These are phyloP conservation scores for Eupeodes latifasciatus DNA, from an alignment of 2,888 invertebrate genomes.

Conservation along the genomic window DNA sequence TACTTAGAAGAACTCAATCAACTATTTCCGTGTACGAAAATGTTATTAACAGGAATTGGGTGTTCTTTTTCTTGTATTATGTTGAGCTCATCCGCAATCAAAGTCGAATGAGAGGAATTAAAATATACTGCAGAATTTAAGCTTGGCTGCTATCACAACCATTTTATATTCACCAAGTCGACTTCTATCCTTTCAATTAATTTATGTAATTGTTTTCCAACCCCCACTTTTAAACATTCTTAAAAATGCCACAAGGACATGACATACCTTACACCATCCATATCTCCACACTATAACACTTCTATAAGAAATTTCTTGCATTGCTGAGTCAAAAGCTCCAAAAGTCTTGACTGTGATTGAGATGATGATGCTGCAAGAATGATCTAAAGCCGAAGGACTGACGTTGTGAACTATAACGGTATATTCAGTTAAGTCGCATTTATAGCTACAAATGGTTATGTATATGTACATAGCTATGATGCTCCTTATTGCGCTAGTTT, in stretches of 20 bases:
- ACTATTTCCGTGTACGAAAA: no score
- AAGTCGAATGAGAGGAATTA: background rate
- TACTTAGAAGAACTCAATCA: no score
- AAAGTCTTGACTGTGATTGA: constrained; percentile 51
- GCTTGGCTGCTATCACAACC: background rate
- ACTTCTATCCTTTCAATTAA: constrained; percentile 57
- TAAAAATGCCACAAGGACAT: constrained; percentile 48
- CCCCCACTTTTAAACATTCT: constrained; percentile 58
- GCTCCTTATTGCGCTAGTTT: constrained; percentile 30
- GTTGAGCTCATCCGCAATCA: background rate
- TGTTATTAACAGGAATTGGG: no score
- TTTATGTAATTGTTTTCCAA: constrained; percentile 70
- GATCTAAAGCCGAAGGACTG: background rate
- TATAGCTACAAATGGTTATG: background rate
- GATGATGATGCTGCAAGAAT: constrained; percentile 27
- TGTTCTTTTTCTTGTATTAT: no score
- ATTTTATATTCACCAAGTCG: constrained; percentile 18
- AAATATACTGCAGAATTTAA: background rate
- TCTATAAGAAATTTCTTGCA: constrained; percentile 5
- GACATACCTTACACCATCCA: constrained; percentile 18
- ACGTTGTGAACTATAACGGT: background rate
- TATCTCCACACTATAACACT: background rate
- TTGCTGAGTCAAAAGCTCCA: constrained; percentile 10
- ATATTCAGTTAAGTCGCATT: no score
- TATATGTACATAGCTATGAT: background rate